Percentiles rank a stretch among this genome's conserved stretches.
Evolutionary conservation across 2,888 invertebrate genomes (phyloP).

Genomic region (Noctuana brunneofusca): DNA sequence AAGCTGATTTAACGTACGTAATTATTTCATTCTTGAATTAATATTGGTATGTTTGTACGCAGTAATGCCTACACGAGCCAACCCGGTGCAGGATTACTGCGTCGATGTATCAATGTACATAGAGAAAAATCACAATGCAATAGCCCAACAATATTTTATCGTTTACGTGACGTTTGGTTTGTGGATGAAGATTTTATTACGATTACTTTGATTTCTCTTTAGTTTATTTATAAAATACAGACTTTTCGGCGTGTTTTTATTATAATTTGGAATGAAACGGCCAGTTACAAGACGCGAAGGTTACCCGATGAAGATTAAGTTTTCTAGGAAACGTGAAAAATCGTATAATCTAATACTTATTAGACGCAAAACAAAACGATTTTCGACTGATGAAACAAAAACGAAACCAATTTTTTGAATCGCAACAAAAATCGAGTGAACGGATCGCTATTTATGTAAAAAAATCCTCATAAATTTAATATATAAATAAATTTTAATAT

Average conservation of each 20-base stretch:
- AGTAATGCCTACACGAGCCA: conserved; percentile 34
- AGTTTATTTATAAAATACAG: conserved; percentile 66
- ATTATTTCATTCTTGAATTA: conserved; percentile 80
- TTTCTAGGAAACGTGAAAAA: conserved; percentile 77
- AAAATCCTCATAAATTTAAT: conserved; percentile 79
- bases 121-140: conserved; percentile 71
- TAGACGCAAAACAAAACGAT: conserved; percentile 44
- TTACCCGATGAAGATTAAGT: conserved; percentile 68
- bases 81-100: conserved; percentile 7
- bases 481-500: conserved; percentile 80
- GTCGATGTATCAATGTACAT: conserved; percentile 59
- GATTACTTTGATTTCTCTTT: conserved; percentile 53
- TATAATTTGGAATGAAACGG: conserved; percentile 68
- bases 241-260: conserved; percentile 69
- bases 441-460: conserved; percentile 82
- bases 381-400: conserved; percentile 58
- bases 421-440: conserved; percentile 67
- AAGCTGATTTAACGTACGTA: conserved; percentile 81
- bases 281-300: conserved; percentile 65
- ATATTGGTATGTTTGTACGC: conserved; percentile 58
- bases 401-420: conserved; percentile 54
- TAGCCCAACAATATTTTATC: conserved; percentile 78
- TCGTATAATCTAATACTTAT: conserved; percentile 47
- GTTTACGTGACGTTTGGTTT: conserved; percentile 69
- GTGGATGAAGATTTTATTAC: conserved; percentile 46